A percentile compares a stretch with the other conserved stretches of the same genome.
These are phyloP conservation scores for Myiothlypis chrysogaster DNA, from an alignment of 2,797 vertebrate species.

Conservation along the genomic window DNA sequence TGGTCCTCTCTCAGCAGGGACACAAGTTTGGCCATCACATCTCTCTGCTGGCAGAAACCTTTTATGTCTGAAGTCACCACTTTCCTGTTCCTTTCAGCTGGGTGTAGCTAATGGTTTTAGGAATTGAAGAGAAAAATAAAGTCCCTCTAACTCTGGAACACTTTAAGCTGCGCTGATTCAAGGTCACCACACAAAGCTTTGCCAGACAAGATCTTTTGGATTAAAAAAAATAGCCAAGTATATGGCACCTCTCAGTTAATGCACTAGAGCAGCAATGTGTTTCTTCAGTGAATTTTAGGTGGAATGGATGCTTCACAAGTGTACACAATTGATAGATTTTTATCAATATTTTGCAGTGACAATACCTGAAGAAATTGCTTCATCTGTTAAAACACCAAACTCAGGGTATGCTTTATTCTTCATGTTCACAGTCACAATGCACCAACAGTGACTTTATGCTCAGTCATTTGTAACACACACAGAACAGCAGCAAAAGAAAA, in stretches of 20 bases:
- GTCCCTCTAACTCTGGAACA: neutral
- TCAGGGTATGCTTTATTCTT: neutral
- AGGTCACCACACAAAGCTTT: neutral
- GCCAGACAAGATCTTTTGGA: neutral
- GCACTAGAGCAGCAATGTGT: neutral
- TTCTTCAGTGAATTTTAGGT: neutral
- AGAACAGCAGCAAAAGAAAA: neutral
- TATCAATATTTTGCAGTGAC: neutral
- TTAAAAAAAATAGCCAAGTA: neutral
- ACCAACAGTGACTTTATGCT: neutral
- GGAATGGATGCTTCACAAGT: neutral
- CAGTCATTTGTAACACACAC: neutral
- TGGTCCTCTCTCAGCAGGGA: rapidly evolving
- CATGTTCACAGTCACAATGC: neutral
- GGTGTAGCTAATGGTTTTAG: neutral
- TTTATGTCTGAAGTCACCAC: neutral
- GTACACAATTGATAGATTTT: rapidly evolving
- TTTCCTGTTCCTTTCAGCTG: neutral
- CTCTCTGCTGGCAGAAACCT: neutral
- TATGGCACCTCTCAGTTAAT: neutral
- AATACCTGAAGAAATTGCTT: neutral
- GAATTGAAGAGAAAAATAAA: neutral
- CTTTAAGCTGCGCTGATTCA: neutral
- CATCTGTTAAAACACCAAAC: neutral
- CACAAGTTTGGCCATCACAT: neutral